These are phyloP conservation scores for Podargus strigoides DNA, from an alignment of 2,797 vertebrate species.

Conservation along the genomic window DNA sequence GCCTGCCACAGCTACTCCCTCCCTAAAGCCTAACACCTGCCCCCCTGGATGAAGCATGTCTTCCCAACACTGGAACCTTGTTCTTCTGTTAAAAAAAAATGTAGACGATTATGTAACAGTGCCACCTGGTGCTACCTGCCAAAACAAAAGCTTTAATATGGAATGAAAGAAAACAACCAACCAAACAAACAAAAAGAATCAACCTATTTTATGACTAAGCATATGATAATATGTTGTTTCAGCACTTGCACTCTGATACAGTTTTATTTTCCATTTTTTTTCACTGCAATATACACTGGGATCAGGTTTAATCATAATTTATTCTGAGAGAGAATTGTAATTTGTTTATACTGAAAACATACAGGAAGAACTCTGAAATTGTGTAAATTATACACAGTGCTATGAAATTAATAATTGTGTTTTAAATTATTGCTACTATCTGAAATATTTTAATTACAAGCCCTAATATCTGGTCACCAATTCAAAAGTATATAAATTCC, in stretches of 20 bases:
- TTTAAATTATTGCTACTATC: neutral
- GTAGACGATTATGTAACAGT: slow-evolving; percentile 49
- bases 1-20: neutral
- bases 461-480: neutral
- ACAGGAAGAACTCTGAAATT: neutral
- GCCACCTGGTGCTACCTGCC: slow-evolving; percentile 61
- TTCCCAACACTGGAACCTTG: neutral
- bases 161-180: neutral
- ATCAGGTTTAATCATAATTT: neutral
- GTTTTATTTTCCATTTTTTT: neutral
- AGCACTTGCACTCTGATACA: neutral
- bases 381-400: neutral
- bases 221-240: neutral
- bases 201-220: neutral
- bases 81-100: neutral
- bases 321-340: neutral
- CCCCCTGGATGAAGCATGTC: neutral
- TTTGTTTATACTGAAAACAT: neutral
- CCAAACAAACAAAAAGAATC: neutral
- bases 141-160: neutral
- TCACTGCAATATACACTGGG: neutral
- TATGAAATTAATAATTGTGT: neutral
- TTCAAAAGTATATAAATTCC: neutral
- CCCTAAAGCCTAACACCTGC: neutral
- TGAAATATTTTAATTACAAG: neutral